These are phyloP conservation scores for Lasiurus cinereus DNA, from an alignment of 2,113 vertebrate genomes.

Conservation along the genomic window DNA sequence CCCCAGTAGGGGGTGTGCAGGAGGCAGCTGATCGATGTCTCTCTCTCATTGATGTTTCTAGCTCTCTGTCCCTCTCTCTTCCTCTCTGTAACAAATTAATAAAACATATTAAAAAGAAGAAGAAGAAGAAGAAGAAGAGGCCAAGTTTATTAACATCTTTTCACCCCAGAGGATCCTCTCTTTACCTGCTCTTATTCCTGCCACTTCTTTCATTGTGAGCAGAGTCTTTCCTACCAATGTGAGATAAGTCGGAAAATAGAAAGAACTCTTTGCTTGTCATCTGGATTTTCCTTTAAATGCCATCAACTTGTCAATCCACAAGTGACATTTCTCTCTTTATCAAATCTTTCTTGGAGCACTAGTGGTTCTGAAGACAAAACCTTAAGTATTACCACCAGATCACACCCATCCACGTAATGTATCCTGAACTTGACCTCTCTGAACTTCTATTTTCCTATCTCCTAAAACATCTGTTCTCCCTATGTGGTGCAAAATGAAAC, in stretches of 20 bases:
- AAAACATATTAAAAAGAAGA: too few relatives aligned
- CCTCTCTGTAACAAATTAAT: too few relatives aligned
- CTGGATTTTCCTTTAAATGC: conserved; percentile 4
- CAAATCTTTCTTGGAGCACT: not conserved
- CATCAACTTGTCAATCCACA: not conserved
- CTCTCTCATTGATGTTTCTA: too few relatives aligned
- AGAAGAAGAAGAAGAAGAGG: not conserved
- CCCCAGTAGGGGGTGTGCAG: too few relatives aligned
- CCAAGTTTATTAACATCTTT: not conserved
- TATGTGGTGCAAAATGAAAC: not conserved
- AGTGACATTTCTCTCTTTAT: not conserved
- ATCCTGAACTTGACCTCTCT: not conserved
- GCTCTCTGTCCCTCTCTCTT: too few relatives aligned
- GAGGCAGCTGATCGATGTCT: too few relatives aligned
- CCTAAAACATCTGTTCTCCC: not conserved
- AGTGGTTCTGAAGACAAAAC: not conserved
- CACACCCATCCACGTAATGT: not conserved
- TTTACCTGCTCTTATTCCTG: not conserved
- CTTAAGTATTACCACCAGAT: not conserved
- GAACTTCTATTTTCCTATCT: not conserved
- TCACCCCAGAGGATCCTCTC: not conserved
- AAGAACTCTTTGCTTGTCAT: not conserved
- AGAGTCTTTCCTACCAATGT: not conserved
- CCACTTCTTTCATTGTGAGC: not conserved
- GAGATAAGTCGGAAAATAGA: not conserved